Evolutionary conservation across 2,113 vertebrate genomes (phyloP), one percentile per base, ranked within the genome.

Genomic region (Peromyscus californicus): DNA sequence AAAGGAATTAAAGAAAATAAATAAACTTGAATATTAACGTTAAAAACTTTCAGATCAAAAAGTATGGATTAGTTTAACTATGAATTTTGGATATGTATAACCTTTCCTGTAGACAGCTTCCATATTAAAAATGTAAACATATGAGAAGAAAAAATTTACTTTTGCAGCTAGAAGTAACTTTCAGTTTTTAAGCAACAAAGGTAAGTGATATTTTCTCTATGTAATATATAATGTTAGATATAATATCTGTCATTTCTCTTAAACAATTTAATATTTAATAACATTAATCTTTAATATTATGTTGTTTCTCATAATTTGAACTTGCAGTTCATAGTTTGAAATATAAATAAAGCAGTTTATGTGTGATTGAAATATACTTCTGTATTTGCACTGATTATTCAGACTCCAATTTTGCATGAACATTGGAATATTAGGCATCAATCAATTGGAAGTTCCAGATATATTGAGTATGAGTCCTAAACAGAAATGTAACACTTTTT

Each of bases 11-110:
- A 97, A 79, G 8, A 9, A 93, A 96, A 78, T 65, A 94, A 91
- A 95, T 90, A 95, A 57, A 88, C 33, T 83, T 97, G 5, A 89
- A 96, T 94, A 79, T 92, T 67, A 92, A 90, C 59, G 76, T 5
- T 84, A 74, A 63, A 83, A n/a, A 80, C 75, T 90, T 96, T 91
- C 93, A 76, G 24, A 88, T 85, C 3, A 39, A 65, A 70, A 97
- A 36, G 36, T 48, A 59, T 36, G 70, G 94, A 96, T 17, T 54
- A 86, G 17, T 94, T 97, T 79, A 91, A 95, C 51, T 93, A 93
- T 97, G 89, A 90, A 90, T 94, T 97, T 96, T 79, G 3, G 19
- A 89, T 91, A 83, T 59, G 0, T 22, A 83, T 86, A 94, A 91
- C 57, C 61, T 96, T 33, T 93, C n/a, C 7, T 80, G 15, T 80